Evolutionary conservation across 92 coral and sea anemone species (phyloP).

Genomic region (Virgularia gustaviana): DNA sequence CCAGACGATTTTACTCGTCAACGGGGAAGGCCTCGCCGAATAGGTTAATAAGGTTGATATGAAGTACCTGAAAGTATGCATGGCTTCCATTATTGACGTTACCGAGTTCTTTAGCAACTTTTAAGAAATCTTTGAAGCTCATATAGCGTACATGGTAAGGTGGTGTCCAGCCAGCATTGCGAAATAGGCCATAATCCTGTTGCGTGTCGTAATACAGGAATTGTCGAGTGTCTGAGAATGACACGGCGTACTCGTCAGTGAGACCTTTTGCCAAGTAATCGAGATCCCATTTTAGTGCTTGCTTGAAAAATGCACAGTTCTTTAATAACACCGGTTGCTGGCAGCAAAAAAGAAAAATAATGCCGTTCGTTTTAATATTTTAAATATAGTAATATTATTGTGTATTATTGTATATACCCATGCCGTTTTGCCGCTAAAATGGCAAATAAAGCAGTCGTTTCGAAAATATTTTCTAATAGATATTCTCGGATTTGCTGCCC

Average conservation of each 20-base stretch:
- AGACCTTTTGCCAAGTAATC: slow-evolving; percentile 68
- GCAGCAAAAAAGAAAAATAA: not conserved
- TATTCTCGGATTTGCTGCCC: too few relatives aligned
- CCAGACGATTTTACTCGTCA: too few relatives aligned
- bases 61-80: slow-evolving; percentile 80
- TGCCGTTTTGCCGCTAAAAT: too few relatives aligned
- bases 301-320: slow-evolving; percentile 68
- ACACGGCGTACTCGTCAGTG: slow-evolving; percentile 70
- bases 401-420: too few relatives aligned
- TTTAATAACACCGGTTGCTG: slow-evolving; percentile 67
- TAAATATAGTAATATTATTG: too few relatives aligned
- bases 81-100: slow-evolving; percentile 66
- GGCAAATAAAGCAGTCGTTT: too few relatives aligned
- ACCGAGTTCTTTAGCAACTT: slow-evolving; percentile 51
- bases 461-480: too few relatives aligned
- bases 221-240: slow-evolving; percentile 47
- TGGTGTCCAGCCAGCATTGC: slow-evolving; percentile 58
- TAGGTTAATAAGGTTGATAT: too few relatives aligned
- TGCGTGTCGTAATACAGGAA: slow-evolving; percentile 68
- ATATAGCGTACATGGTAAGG: slow-evolving; percentile 49
- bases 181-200: slow-evolving; percentile 41
- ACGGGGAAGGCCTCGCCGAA: too few relatives aligned
- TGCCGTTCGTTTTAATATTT: too few relatives aligned
- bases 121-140: slow-evolving; percentile 62
- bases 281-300: slow-evolving; percentile 75